These are phyloP conservation scores for Struthidea cinerea DNA, from an alignment of 2,113 vertebrate genomes.

Conservation along the genomic window DNA sequence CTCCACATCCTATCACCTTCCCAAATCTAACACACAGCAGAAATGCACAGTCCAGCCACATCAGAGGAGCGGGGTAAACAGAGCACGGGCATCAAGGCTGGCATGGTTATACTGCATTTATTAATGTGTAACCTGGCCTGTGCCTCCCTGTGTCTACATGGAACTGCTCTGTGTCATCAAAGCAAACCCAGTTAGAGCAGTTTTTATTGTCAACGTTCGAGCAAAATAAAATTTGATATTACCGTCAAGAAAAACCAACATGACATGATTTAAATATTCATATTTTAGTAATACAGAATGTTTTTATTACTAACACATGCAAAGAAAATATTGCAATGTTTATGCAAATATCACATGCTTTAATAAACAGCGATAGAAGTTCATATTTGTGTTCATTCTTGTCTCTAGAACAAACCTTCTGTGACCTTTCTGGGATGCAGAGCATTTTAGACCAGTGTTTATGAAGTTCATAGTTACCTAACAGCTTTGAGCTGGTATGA, in stretches of 20 bases:
- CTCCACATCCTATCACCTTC: background rate
- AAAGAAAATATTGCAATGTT: conserved; percentile 21
- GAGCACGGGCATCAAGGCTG: background rate
- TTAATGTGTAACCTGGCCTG: background rate
- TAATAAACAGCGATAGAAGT: conserved; percentile 15
- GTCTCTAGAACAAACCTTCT: conserved; percentile 9
- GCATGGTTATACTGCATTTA: background rate
- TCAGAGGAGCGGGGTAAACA: background rate
- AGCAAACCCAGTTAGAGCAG: background rate
- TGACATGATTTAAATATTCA: conserved; percentile 12
- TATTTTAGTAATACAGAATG: background rate
- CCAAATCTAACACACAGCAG: background rate
- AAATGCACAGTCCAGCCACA: background rate
- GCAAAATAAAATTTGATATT: background rate
- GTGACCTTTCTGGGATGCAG: conserved; percentile 1
- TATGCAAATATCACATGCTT: background rate
- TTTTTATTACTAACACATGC: conserved; percentile 48
- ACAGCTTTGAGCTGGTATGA: background rate
- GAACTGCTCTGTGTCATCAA: background rate
- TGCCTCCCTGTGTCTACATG: background rate
- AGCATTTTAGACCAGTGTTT: background rate
- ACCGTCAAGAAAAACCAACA: background rate
- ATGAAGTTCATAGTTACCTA: background rate
- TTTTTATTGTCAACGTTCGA: background rate
- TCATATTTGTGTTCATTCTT: conserved; percentile 6